phyloP scores from a whole-genome alignment of 2,888 invertebrate species.

The Prosopocoilus inquinatus region DNA sequence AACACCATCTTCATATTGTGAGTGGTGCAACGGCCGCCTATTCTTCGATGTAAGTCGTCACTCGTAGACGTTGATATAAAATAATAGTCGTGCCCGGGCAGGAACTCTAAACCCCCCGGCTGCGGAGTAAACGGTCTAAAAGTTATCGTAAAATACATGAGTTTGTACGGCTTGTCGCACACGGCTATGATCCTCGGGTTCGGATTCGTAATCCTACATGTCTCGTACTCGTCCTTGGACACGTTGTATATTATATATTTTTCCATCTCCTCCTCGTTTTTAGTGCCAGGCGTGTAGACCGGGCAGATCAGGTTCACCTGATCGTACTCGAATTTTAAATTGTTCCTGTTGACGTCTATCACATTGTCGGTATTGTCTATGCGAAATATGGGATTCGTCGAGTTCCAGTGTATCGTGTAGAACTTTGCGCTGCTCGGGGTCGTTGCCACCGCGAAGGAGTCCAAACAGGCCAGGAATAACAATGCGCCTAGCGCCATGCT shows the following conservation, averaged over 20 bases:
- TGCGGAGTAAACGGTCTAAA: slow-evolving; percentile 95
- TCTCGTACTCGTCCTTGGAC: slow-evolving; percentile 94
- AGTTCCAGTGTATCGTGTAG: slow-evolving; percentile 52
- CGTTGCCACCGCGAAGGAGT: slow-evolving; percentile 43
- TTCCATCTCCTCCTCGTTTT: slow-evolving; percentile 86
- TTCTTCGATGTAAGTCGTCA: slow-evolving; percentile 86
- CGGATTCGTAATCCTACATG: slow-evolving; percentile 92
- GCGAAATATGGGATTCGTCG: slow-evolving; percentile 65
- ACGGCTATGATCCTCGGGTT: slow-evolving; percentile 92
- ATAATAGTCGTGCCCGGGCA: slow-evolving; percentile 92
- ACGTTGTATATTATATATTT: slow-evolving; percentile 97
- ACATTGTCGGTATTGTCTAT: slow-evolving; percentile 98
- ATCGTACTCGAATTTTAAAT: slow-evolving; percentile 86
- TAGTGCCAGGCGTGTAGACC: slow-evolving; percentile 82
- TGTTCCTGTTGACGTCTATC: slow-evolving; percentile 92
- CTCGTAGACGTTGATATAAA: slow-evolving; percentile 90
- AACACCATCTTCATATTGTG: slow-evolving; percentile 96
- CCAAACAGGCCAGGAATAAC: slow-evolving; percentile 38
- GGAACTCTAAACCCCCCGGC: slow-evolving; percentile 91
- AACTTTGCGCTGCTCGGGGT: slow-evolving; percentile 49
- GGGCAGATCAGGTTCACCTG: slow-evolving; percentile 96
- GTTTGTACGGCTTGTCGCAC: slow-evolving; percentile 92
- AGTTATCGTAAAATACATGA: slow-evolving; percentile 95
- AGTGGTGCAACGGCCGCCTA: slow-evolving; percentile 87
- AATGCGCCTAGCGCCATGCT: slow-evolving; percentile 36